Percentiles rank a stretch among this genome's conserved stretches.
Evolutionary conservation across 2,113 vertebrate genomes (phyloP).

Genomic region (Mesoclemmys tuberculata): DNA sequence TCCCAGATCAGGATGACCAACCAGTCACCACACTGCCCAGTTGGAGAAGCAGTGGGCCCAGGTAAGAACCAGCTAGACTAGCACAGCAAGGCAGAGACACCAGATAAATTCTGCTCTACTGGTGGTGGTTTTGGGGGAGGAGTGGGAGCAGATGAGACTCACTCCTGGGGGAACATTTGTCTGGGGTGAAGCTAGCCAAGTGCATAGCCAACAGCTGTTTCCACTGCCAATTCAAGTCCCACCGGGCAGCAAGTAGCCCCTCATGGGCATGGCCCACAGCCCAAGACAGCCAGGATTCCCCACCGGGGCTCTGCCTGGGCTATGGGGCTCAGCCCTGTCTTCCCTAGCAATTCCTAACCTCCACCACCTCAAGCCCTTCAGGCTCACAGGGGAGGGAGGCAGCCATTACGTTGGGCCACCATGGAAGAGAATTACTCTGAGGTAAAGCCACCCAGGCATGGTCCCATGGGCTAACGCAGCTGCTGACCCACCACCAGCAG

Average conservation of each 20-base stretch:
- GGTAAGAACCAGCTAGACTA: not conserved
- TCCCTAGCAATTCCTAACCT: not conserved
- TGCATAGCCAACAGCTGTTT: not conserved
- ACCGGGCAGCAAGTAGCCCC: not conserved
- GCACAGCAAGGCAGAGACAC: not conserved
- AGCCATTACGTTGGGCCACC: constrained; percentile 50
- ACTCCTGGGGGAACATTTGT: not conserved
- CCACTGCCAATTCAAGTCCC: not conserved
- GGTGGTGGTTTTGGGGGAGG: no score
- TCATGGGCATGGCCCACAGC: not conserved
- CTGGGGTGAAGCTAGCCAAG: not conserved
- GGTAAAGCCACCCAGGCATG: not conserved
- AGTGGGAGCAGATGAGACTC: not conserved
- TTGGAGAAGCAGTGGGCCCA: not conserved
- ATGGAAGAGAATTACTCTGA: constrained; percentile 36
- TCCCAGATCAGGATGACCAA: not conserved
- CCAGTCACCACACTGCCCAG: not conserved
- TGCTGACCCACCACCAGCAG: not conserved
- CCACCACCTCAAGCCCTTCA: not conserved
- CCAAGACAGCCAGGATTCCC: not conserved
- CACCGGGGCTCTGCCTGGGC: not conserved
- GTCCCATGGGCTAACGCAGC: not conserved
- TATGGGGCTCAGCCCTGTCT: not conserved
- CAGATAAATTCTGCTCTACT: not conserved
- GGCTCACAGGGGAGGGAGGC: not conserved